Percentiles rank a stretch among this genome's conserved stretches.
Evolutionary conservation across 2,888 invertebrate genomes (phyloP).

Genomic region (Podabrus alpinus): DNA sequence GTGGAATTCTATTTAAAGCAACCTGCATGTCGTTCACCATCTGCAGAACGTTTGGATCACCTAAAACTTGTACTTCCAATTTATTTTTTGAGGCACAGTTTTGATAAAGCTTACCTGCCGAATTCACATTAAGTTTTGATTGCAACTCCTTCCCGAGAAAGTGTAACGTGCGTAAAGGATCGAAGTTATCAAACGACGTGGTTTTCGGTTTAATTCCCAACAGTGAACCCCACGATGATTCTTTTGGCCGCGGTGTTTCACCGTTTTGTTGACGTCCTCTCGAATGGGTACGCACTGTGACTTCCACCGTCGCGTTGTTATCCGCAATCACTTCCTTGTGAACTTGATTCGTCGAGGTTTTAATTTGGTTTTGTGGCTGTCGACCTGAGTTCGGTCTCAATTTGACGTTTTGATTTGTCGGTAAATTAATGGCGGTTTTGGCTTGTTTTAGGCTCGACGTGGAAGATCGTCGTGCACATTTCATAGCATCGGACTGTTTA

Average conservation of each 20-base stretch:
- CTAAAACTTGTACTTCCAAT: constrained; percentile 31
- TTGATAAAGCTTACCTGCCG: constrained; percentile 41
- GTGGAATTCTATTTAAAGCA: constrained; percentile 51
- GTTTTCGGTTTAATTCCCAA: constrained; percentile 40
- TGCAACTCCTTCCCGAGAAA: constrained; percentile 53
- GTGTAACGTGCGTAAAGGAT: constrained; percentile 53
- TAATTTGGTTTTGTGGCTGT: neutral
- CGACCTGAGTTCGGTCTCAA: neutral
- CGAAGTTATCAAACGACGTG: constrained; percentile 49
- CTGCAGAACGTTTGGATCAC: constrained; percentile 47
- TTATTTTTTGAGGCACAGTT: neutral
- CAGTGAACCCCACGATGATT: constrained; percentile 44
- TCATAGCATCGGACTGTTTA: neutral
- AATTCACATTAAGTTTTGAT: constrained; percentile 41
- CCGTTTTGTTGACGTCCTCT: constrained; percentile 38
- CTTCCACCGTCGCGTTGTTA: constrained; percentile 40
- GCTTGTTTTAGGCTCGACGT: constrained; percentile 22
- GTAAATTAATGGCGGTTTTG: neutral
- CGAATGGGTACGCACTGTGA: constrained; percentile 37
- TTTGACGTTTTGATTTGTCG: constrained; percentile 14
- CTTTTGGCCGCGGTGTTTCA: constrained; percentile 27
- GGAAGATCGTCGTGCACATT: neutral
- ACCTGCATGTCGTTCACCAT: constrained; percentile 51
- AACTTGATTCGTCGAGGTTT: constrained; percentile 12
- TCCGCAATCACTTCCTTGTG: constrained; percentile 34